A percentile compares a stretch with the other conserved stretches of the same genome.
Evolutionary conservation across 1,140 invertebrate species (phyloP).

Genomic region (Aphaenogaster floridana): DNA sequence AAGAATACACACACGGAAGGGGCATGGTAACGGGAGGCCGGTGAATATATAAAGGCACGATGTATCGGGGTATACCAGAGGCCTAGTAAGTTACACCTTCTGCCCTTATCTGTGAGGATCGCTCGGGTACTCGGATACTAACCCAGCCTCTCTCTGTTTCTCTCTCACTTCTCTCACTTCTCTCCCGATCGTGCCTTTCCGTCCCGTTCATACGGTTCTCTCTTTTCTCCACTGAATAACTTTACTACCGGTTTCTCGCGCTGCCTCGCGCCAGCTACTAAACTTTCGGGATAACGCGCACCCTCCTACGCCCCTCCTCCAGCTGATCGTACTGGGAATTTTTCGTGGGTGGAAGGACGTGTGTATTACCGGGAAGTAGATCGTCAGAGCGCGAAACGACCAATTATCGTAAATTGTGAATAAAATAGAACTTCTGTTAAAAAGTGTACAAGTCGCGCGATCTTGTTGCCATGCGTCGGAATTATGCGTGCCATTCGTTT

Average conservation of each 20-base stretch:
- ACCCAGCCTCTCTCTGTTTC: constrained; percentile 66
- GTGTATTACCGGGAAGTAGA: constrained; percentile 60
- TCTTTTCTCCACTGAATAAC: constrained; percentile 79
- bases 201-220: constrained; percentile 49
- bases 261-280: constrained; percentile 78
- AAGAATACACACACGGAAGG: constrained; percentile 72
- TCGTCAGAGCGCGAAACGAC: constrained; percentile 17
- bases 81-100: constrained; percentile 86
- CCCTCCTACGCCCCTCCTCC: constrained; percentile 74
- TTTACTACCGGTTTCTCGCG: constrained; percentile 85
- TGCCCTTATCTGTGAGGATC: constrained; percentile 84
- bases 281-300: constrained; percentile 80
- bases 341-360: constrained; percentile 43
- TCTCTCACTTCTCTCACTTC: constrained; percentile 16
- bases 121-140: constrained; percentile 80
- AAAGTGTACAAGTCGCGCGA: neutral
- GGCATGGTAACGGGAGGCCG: constrained; percentile 69
- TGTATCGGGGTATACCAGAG: constrained; percentile 76
- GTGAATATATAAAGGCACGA: constrained; percentile 73
- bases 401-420: neutral
- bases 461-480: neutral
- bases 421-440: neutral
- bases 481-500: neutral
- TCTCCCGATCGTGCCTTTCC: constrained; percentile 11
- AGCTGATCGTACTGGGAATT: constrained; percentile 47